phyloP scores from a whole-genome alignment of 2,888 invertebrate genomes.

The Lacanobia oleracea region DNA sequence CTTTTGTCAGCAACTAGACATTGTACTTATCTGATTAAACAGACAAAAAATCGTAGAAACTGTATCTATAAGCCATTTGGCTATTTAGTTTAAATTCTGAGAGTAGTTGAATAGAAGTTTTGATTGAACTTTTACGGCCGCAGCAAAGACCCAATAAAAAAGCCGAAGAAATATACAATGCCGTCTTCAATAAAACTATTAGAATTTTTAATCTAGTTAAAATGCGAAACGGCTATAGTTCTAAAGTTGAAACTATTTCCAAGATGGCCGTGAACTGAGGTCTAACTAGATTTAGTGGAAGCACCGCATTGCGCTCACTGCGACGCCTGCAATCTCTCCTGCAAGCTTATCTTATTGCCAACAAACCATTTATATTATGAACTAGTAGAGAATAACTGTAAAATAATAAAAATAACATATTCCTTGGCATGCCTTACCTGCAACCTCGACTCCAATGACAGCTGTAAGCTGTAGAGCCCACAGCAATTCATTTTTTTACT shows the following conservation, averaged over 20 bases:
- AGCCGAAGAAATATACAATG: not conserved
- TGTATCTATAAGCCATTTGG: not conserved
- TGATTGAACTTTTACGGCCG: not conserved
- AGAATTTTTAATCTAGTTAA: constrained; percentile 23
- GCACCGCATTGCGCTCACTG: constrained; percentile 87
- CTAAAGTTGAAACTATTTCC: constrained; percentile 54
- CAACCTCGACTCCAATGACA: not conserved
- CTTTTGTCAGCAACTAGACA: too few species aligned
- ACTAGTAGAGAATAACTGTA: not conserved
- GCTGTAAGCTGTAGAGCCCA: not conserved
- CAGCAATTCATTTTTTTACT: not conserved
- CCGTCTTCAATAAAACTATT: not conserved
- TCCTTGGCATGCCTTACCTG: not conserved
- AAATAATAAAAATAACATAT: not conserved
- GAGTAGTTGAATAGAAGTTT: not conserved
- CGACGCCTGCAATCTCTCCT: constrained; percentile 82
- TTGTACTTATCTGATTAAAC: too few species aligned
- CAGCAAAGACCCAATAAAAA: not conserved
- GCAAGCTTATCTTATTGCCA: constrained; percentile 69
- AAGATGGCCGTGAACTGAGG: constrained; percentile 80
- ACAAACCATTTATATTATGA: constrained; percentile 9
- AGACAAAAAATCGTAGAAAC: not conserved
- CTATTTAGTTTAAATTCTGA: too few species aligned
- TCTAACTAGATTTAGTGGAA: constrained; percentile 80
- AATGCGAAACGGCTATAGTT: constrained; percentile 22